Evolutionary conservation across 1,140 invertebrate genomes (phyloP), one percentile per base, ranked within the genome.

Genomic region (Augochlora pura): DNA sequence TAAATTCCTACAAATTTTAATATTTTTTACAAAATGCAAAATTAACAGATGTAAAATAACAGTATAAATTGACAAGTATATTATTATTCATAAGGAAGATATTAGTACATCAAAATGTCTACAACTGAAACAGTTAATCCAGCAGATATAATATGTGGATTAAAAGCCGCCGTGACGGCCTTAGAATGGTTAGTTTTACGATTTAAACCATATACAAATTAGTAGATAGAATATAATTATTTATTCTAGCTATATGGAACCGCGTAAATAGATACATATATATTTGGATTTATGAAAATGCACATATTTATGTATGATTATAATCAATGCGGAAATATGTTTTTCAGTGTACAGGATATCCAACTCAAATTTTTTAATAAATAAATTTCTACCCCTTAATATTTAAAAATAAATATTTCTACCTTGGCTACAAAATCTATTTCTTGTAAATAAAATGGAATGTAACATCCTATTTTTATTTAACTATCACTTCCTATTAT

Each of bases 21-120:
- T 2, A 62, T 62, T 62, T n/a, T 62, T 62, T 32, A 27, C 5
- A 21, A 9, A 38, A 38, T 38, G 16, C 18, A 21, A 63, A 63
- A 63, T 63, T 63, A 21, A 63, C 16, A 63, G 38, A 18, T 63
- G 32, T 21, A 63, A 63, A n/a, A 63, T n/a, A 57, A 16, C 49
- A n/a, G 18, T 57, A 9, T 57, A 57, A 57, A 57, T 57, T 57
- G 32, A 38, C 12, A 63, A 63, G 14, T 38, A 63, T 38, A 38
- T 63, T 38, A 38, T 63, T 38, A 2, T 9, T 8, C 1, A 21
- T 21, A 18, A 63, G 8, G 38, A 21, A 63, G 38, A 63, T 63
- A 63, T 63, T 63, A 38, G 21, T 21, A 38, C 38, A 63, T 32
- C 7, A 63, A 63, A 32, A 63, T 63, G 60, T 63, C 60, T 63